phyloP scores from a whole-genome alignment of 2,113 vertebrate genomes.

The Corvus hawaiiensis region DNA sequence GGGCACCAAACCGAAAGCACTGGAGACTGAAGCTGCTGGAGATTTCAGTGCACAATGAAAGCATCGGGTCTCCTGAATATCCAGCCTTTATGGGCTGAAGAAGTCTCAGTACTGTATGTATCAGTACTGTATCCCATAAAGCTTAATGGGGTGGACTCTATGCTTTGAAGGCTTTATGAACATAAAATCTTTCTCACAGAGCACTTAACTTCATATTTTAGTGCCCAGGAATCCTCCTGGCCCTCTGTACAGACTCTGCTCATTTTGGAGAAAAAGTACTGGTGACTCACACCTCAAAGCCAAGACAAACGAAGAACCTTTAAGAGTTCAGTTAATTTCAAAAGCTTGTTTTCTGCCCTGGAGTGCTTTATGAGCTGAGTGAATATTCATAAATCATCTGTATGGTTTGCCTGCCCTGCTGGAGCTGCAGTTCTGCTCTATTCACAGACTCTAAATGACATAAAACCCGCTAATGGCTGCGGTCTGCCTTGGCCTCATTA shows the following conservation, averaged over 20 bases:
- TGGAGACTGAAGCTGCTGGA: background rate
- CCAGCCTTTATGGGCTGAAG: background rate
- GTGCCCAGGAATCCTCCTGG: background rate
- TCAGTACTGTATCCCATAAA: background rate
- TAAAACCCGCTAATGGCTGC: background rate
- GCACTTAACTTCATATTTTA: background rate
- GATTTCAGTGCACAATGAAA: background rate
- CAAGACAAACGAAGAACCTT: slow-evolving; percentile 1
- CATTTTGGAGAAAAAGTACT: background rate
- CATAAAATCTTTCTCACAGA: background rate
- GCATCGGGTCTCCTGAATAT: background rate
- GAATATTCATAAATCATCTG: slow-evolving; percentile 32
- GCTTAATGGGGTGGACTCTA: background rate
- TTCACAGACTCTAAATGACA: background rate
- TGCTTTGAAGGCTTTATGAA: background rate
- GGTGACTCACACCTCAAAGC: slow-evolving; percentile 37
- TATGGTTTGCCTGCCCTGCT: background rate
- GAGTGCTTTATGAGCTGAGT: background rate
- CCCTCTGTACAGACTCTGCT: background rate
- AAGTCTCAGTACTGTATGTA: background rate
- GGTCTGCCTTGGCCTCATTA: background rate
- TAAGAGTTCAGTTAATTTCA: slow-evolving; percentile 29
- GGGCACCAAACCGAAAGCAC: background rate
- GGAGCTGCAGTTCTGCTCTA: background rate
- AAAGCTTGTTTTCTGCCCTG: background rate